Percentiles rank a stretch among this genome's conserved stretches.
These are phyloP conservation scores for Drosophila subquinaria DNA, from an alignment of 2,888 invertebrate genomes.

Conservation along the genomic window DNA sequence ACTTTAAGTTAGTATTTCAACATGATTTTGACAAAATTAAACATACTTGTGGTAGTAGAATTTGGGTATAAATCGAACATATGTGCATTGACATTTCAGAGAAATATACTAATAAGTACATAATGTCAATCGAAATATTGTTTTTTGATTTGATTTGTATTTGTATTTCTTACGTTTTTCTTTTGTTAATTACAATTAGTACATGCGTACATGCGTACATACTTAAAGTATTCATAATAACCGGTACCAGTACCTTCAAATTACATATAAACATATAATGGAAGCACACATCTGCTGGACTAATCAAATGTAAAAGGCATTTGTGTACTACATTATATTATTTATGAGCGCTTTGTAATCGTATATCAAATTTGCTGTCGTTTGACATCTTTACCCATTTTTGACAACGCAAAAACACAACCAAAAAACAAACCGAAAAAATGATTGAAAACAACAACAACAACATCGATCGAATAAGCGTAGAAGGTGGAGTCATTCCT, in stretches of 20 bases:
- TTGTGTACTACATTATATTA: conserved; percentile 22
- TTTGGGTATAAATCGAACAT: neutral
- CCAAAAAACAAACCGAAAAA: neutral
- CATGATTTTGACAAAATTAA: neutral
- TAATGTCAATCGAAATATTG: conserved; percentile 17
- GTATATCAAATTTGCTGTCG: conserved; percentile 67
- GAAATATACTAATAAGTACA: neutral
- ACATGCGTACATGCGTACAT: neutral
- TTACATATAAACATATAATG: conserved; percentile 11
- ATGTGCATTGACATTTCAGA: neutral
- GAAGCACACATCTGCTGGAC: conserved; percentile 11
- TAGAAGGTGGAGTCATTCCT: conserved; percentile 98
- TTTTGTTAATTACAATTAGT: neutral
- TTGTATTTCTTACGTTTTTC: conserved; percentile 1
- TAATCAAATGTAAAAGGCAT: neutral
- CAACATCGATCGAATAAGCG: conserved; percentile 43
- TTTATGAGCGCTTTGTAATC: conserved; percentile 42
- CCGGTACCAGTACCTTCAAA: conserved; percentile 7
- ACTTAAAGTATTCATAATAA: neutral
- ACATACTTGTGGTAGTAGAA: neutral
- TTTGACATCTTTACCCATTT: conserved; percentile 84
- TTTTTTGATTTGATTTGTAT: conserved; percentile 26
- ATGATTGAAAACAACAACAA: conserved; percentile 28
- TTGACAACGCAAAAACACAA: conserved; percentile 82
- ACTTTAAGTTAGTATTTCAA: too few relatives aligned